A percentile compares a stretch with the other conserved stretches of the same genome.
phyloP scores from a whole-genome alignment of 2,888 invertebrate species.

The Willowsia nigromaculata region DNA sequence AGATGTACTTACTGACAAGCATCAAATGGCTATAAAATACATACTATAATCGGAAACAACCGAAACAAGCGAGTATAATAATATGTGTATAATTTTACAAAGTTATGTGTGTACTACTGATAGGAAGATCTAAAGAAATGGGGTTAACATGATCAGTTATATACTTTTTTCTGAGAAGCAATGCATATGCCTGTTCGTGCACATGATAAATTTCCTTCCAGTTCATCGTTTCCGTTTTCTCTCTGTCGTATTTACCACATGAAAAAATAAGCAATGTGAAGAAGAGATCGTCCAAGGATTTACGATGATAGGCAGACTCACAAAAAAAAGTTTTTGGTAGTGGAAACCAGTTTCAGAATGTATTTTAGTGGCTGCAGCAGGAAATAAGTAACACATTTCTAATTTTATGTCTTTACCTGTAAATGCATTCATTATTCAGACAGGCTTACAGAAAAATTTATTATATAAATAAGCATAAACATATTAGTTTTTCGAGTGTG shows the following conservation, averaged over 20 bases:
- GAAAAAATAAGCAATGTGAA: neutral
- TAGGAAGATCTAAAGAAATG: neutral
- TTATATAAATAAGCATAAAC: too few relatives aligned
- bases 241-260: neutral
- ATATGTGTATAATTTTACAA: too few relatives aligned
- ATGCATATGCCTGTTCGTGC: neutral
- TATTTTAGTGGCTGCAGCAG: neutral
- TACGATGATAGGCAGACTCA: neutral
- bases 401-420: neutral
- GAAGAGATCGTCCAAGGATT: slow-evolving; percentile 1
- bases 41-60: too few relatives aligned
- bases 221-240: slow-evolving; percentile 10
- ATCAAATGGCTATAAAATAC: neutral
- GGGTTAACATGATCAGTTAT: neutral
- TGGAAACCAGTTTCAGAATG: neutral
- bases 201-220: slow-evolving; percentile 18
- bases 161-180: neutral
- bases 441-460: too few relatives aligned
- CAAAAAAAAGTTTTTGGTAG: neutral
- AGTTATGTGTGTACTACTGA: too few relatives aligned
- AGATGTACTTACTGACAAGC: neutral
- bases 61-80: too few relatives aligned
- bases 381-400: neutral
- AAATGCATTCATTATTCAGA: too few relatives aligned
- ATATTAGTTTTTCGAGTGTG: too few relatives aligned